These are phyloP conservation scores for Bufo bufo DNA, from an alignment of 2,113 vertebrate species.

Conservation along the genomic window DNA sequence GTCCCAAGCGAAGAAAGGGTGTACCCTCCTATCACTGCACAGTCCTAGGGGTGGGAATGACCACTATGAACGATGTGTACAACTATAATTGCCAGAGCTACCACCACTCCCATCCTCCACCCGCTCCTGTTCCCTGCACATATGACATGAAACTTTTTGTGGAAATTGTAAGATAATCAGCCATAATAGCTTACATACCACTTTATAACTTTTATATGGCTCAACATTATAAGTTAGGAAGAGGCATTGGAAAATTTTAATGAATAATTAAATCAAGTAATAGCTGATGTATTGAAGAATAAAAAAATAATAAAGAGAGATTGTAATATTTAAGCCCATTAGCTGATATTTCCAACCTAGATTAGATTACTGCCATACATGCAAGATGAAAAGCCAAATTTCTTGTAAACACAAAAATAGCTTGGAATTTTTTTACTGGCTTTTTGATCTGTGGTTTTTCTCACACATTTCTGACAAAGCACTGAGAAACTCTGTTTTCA, in stretches of 20 bases:
- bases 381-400: conserved; percentile 7
- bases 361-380: conserved; percentile 5
- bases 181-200: background rate
- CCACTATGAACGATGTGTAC: too few species aligned
- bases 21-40: too few species aligned
- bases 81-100: too few species aligned
- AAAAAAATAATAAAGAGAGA: background rate
- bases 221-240: too few species aligned
- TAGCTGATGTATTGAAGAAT: background rate
- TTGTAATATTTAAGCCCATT: background rate
- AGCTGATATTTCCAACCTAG: background rate
- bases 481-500: conserved; percentile 8
- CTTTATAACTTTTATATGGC: too few species aligned
- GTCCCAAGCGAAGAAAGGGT: too few species aligned
- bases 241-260: background rate
- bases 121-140: too few species aligned
- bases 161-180: background rate
- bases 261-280: background rate
- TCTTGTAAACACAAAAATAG: conserved; percentile 28
- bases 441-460: conserved; percentile 18
- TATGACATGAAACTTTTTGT: background rate
- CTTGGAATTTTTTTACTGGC: conserved; percentile 28
- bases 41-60: too few species aligned
- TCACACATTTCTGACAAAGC: conserved; percentile 11
- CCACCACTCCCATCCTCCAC: too few species aligned